A percentile compares a stretch with the other conserved stretches of the same genome.
phyloP scores from a whole-genome alignment of 1,140 invertebrate species.

The Aphis gossypii region DNA sequence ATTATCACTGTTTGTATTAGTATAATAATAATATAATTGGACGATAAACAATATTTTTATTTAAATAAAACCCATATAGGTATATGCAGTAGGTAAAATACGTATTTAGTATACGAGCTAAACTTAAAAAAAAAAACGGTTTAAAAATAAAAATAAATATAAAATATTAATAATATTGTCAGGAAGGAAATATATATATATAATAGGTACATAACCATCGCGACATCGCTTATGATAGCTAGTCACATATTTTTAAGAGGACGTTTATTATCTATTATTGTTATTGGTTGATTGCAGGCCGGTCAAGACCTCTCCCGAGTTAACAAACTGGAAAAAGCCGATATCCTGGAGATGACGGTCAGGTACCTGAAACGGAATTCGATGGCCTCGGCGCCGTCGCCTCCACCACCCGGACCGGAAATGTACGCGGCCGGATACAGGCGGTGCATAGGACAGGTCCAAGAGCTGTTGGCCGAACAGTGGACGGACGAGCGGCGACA shows the following conservation, averaged over 20 bases:
- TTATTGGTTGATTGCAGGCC: constrained; percentile 24
- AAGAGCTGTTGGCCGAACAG: constrained; percentile 43
- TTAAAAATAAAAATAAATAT: background rate
- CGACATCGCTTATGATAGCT: too few relatives aligned
- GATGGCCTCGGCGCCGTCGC: constrained; percentile 65
- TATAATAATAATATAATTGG: too few relatives aligned
- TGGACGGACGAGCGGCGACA: constrained; percentile 3
- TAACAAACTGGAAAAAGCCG: constrained; percentile 91
- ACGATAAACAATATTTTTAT: too few relatives aligned
- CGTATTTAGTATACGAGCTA: too few relatives aligned
- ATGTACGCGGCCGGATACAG: constrained; percentile 73
- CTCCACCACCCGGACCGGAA: constrained; percentile 75
- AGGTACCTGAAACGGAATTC: constrained; percentile 80
- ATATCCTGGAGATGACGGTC: constrained; percentile 96
- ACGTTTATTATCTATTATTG: background rate
- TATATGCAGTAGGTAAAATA: too few relatives aligned
- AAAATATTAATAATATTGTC: background rate
- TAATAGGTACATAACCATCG: too few relatives aligned
- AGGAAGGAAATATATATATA: background rate
- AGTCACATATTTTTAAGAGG: background rate
- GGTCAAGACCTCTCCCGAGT: constrained; percentile 62
- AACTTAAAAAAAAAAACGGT: too few relatives aligned
- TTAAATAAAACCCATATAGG: too few relatives aligned
- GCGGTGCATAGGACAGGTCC: constrained; percentile 42
- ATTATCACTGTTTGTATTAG: too few relatives aligned